phyloP scores from a whole-genome alignment of 2,113 vertebrate genomes.

The Lamprotornis superbus region DNA sequence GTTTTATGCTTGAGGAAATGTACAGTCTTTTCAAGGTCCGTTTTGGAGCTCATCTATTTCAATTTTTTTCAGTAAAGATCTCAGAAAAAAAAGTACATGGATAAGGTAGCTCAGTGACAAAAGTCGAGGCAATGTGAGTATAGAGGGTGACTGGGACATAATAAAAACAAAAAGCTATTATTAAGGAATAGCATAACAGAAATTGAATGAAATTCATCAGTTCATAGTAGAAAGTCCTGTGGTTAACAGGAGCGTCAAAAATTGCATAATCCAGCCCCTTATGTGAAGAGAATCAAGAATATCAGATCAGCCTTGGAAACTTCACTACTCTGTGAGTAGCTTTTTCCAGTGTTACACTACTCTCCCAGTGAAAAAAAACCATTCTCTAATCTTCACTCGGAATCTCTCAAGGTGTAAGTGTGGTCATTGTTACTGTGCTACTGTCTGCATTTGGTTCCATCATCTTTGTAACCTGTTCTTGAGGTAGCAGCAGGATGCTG shows the following conservation, averaged over 20 bases:
- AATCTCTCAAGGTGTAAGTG: background rate
- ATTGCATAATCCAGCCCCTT: background rate
- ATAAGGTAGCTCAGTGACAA: background rate
- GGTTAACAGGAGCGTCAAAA: background rate
- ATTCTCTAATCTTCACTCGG: background rate
- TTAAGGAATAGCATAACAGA: background rate
- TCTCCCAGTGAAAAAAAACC: background rate
- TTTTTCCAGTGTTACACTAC: background rate
- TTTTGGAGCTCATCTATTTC: background rate
- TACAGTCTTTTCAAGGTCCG: background rate
- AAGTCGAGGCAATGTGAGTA: background rate
- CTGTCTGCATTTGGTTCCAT: background rate
- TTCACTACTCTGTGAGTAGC: background rate
- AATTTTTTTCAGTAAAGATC: background rate
- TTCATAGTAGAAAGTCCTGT: background rate
- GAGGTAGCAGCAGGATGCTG: background rate
- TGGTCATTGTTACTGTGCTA: background rate
- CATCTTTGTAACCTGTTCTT: background rate
- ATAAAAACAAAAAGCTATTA: background rate
- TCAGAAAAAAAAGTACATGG: background rate
- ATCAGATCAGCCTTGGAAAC: background rate
- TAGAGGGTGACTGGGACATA: background rate
- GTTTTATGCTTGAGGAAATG: background rate
- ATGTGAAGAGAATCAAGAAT: background rate
- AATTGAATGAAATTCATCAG: background rate